These are phyloP conservation scores for Vanacampus margaritifer DNA, from an alignment of 2,113 vertebrate species.

Conservation along the genomic window DNA sequence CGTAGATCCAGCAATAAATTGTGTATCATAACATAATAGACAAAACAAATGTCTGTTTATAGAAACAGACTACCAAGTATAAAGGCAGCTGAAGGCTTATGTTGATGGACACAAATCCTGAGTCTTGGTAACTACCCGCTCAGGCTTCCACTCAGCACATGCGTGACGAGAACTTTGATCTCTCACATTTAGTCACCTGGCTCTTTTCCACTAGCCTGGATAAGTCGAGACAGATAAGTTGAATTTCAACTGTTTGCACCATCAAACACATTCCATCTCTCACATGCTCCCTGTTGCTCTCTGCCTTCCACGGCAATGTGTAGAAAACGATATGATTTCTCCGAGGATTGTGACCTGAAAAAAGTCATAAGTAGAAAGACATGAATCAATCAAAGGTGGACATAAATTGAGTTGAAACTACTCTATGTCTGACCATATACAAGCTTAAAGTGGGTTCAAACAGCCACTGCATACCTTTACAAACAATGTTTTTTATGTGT, in stretches of 20 bases:
- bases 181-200: conserved; percentile 47
- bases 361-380: neutral
- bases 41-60: conserved; percentile 36
- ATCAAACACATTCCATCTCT: conserved; percentile 12
- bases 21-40: conserved; percentile 21
- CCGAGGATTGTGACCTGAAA: neutral
- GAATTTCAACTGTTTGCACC: conserved; percentile 31
- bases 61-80: conserved; percentile 41
- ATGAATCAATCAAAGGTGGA: neutral
- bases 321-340: neutral
- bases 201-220: conserved; percentile 41
- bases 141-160: conserved; percentile 35
- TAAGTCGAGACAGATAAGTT: conserved; percentile 51
- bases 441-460: neutral
- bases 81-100: conserved; percentile 55
- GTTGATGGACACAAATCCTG: conserved; percentile 72
- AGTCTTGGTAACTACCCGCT: conserved; percentile 60
- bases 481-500: no score
- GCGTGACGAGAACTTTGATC: conserved; percentile 62
- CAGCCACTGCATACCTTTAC: neutral
- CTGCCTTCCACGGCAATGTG: conserved; percentile 11
- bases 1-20: conserved; percentile 38
- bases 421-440: neutral
- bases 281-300: conserved; percentile 1
- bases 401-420: neutral